Evolutionary conservation across 2,888 invertebrate species (phyloP), one percentile per base, ranked within the genome.

Genomic region (Andricus curvator): DNA sequence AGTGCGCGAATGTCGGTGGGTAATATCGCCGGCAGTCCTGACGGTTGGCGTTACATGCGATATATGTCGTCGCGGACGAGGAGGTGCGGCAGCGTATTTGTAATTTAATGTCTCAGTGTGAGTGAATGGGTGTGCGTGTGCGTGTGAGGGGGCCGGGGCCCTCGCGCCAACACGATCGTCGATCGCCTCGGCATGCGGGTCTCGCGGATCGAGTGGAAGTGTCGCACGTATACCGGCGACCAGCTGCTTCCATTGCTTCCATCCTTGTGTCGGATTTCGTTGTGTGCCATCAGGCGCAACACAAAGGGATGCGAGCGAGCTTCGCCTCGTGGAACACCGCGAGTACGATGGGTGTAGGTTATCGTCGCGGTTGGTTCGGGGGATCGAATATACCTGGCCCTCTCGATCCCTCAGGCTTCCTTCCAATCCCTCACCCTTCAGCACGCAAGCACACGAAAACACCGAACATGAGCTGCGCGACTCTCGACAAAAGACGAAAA

Each of bases 101-200:
- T 74, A 74, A 74, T 74, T 74, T 74, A 20, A 77, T 25, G 25
- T 41, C 41, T 25, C 51, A 8, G 70, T 56, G 62, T 70, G 60
- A 20, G 68, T 68, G 81, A 48, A 51, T 44, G 20, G 20, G 79
- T 64, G 80, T 29, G 78, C 29, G 64, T 51, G 81, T 20, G 41
- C 62, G 33, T 13, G 37, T 11, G 65, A 44, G 78, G 25, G 48
- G 74, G 29, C 29, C 51, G 56, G 51, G 74, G 56, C 74, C 74
- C 74, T 56, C 51, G 74, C 56, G 74, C 74, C 74, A 74, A 74
- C 74, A 74, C 81, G 81, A 81, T 81, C 80, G 82, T 83, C 83
- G 83, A 83, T 82, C 83, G 83, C 79, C 77, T 76, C 37, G 78
- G 81, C 81, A 83, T 84, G 84, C 84, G 84, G 84, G 82, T 83